These are phyloP conservation scores for Eurytoma adleriae DNA, from an alignment of 2,888 invertebrate genomes.

Conservation along the genomic window DNA sequence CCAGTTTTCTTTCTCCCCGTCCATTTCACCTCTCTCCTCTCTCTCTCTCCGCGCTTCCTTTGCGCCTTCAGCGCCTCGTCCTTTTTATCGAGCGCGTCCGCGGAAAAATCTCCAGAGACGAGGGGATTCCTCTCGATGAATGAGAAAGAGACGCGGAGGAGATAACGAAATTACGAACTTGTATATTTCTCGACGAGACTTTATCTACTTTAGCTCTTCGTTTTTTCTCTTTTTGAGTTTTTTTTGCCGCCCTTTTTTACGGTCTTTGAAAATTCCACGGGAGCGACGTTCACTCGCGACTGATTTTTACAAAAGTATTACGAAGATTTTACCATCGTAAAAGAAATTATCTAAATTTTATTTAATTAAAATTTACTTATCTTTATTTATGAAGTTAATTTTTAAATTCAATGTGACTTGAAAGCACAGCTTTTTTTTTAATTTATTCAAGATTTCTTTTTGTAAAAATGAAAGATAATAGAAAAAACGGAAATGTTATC, in stretches of 20 bases:
- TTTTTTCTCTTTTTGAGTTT: not conserved
- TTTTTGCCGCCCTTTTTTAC: not conserved
- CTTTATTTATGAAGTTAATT: too few species aligned
- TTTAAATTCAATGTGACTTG: too few species aligned
- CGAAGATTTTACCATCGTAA: too few species aligned
- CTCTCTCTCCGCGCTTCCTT: not conserved
- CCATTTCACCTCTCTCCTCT: not conserved
- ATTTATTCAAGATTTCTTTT: too few species aligned
- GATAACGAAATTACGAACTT: conserved; percentile 50
- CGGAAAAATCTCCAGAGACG: conserved; percentile 38
- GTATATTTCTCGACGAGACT: conserved; percentile 49
- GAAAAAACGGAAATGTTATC: too few species aligned
- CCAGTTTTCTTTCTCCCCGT: not conserved
- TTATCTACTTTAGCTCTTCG: conserved; percentile 46
- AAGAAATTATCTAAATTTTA: too few species aligned
- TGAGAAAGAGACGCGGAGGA: conserved; percentile 46
- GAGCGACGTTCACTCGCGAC: not conserved
- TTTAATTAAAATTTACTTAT: too few species aligned
- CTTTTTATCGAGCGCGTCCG: not conserved
- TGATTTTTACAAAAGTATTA: not conserved
- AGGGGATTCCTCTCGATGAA: conserved; percentile 58
- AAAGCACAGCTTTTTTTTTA: too few species aligned
- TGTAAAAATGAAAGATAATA: too few species aligned
- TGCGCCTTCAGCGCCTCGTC: conserved; percentile 17
- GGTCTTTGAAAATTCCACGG: not conserved